Percentiles rank a stretch among this genome's conserved stretches.
phyloP scores from a whole-genome alignment of 2,888 invertebrate species.

The Diadromus collaris region DNA sequence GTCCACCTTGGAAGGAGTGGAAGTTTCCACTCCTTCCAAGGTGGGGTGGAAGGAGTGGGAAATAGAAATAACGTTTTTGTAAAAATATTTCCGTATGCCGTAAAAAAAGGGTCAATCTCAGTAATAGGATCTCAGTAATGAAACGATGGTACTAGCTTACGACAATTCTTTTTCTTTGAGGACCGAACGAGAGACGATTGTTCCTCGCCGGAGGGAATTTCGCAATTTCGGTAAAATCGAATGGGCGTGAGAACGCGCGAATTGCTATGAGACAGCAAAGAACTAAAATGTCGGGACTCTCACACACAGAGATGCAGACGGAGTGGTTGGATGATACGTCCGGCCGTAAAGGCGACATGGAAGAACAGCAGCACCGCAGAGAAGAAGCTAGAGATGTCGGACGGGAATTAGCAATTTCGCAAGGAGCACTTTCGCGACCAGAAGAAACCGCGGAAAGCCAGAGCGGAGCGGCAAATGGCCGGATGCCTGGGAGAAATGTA shows the following conservation, averaged over 20 bases:
- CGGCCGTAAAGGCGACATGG: slow-evolving; percentile 18
- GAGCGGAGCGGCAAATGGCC: slow-evolving; percentile 37
- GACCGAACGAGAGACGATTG: neutral
- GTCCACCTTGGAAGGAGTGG: too few species aligned
- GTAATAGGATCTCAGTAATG: neutral
- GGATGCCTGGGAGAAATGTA: slow-evolving; percentile 33
- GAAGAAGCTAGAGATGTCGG: slow-evolving; percentile 42
- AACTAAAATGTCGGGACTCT: slow-evolving; percentile 8
- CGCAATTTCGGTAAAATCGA: slow-evolving; percentile 37
- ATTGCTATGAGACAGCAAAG: slow-evolving; percentile 11
- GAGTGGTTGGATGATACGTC: slow-evolving; percentile 18
- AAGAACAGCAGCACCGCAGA: slow-evolving; percentile 14
- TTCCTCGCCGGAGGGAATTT: slow-evolving; percentile 12
- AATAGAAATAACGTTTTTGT: neutral
- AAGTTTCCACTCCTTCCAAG: too few species aligned
- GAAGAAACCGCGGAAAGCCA: slow-evolving; percentile 44
- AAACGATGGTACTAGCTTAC: neutral
- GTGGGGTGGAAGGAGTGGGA: neutral
- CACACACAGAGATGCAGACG: neutral
- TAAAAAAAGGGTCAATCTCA: neutral
- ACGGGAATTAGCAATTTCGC: slow-evolving; percentile 53
- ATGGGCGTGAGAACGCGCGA: slow-evolving; percentile 37
- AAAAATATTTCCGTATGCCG: neutral
- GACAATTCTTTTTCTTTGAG: neutral
- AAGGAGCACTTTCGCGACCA: slow-evolving; percentile 38